Base-by-base conservation (phyloP, 2,797 vertebrate genomes). In the Mycteria americana region DNA sequence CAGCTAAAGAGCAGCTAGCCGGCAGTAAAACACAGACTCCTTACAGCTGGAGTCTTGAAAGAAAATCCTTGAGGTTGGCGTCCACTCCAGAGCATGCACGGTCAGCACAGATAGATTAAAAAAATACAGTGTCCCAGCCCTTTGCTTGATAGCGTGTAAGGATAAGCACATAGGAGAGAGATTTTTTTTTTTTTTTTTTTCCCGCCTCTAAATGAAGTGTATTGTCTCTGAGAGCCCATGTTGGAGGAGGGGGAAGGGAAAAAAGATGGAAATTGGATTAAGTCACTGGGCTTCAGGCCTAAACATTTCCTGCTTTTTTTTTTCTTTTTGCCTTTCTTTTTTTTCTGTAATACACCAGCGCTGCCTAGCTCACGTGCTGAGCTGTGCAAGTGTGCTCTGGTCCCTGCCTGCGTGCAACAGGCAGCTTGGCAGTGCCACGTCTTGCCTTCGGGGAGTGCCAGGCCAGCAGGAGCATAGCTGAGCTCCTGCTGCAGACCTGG, bases 241-340 rank as follows among this genome's bases (percentile, higher is more conserved):
- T 69, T 89, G 48, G 57, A 59, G 64, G 53, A 93, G 95, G 94
- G 93, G 92, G 93, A 91, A 82, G 94, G 89, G 95, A 70, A 85
- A 45, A 92, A 64, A 59, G 65, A 60, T 92, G 94, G 91, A 96
- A 97, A 96, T 84, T 94, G 87, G 69, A 95, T 96, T 96, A 96
- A 96, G 75, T 93, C 95, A 88, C 94, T 95, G 92, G 96, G 96
- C 93, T 95, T 89, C 75, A 84, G 76, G 81, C 95, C 95, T 78
- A 77, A 97, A 86, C 92, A 64, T 91, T 97, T 96, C 96, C 94
- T 96, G 95, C 63, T 31, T 11, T 51, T 45, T 45, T 7, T 45
- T 59, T 33, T 30, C 31, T 27, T 23, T 9, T 13, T 39, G 37
- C 37, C 37, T 39, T 10, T 19, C 31, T 56, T 28, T 33, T 4